phyloP scores from a whole-genome alignment of 2,113 vertebrate genomes.

The Orientallactaga bullata region DNA sequence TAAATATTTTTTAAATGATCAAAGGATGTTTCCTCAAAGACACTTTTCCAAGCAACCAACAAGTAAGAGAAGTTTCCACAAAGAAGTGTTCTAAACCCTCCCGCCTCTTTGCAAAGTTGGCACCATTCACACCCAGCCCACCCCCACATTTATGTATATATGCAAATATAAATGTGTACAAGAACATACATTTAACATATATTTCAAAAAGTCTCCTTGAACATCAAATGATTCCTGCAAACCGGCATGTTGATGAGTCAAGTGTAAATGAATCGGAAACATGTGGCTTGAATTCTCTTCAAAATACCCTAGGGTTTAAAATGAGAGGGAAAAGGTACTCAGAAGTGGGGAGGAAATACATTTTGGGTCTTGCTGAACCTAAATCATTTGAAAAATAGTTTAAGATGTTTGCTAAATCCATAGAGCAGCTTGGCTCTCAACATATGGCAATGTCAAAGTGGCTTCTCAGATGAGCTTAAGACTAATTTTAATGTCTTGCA shows the following conservation, averaged over 20 bases:
- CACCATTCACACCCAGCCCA: neutral
- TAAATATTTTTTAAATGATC: neutral
- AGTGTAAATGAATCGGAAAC: constrained; percentile 82
- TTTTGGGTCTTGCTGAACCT: constrained; percentile 77
- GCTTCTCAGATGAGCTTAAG: constrained; percentile 73
- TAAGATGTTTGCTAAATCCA: constrained; percentile 80
- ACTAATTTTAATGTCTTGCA: constrained; percentile 84
- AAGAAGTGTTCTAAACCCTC: neutral
- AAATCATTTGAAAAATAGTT: constrained; percentile 82
- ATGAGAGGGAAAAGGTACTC: constrained; percentile 71
- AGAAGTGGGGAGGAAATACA: neutral
- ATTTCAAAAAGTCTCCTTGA: constrained; percentile 60
- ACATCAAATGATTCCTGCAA: constrained; percentile 76
- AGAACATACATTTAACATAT: constrained; percentile 15
- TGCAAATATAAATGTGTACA: neutral
- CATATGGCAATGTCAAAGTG: constrained; percentile 76
- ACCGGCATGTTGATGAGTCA: constrained; percentile 79
- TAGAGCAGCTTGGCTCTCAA: constrained; percentile 66
- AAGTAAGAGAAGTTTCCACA: neutral
- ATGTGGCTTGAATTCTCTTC: constrained; percentile 79
- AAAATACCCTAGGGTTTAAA: constrained; percentile 75
- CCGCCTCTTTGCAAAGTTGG: neutral
- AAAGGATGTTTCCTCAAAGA: neutral
- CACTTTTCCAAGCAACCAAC: neutral
- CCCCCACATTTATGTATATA: neutral